Evolutionary conservation across 2,888 invertebrate species (phyloP).

Genomic region (Machimus rusticus): DNA sequence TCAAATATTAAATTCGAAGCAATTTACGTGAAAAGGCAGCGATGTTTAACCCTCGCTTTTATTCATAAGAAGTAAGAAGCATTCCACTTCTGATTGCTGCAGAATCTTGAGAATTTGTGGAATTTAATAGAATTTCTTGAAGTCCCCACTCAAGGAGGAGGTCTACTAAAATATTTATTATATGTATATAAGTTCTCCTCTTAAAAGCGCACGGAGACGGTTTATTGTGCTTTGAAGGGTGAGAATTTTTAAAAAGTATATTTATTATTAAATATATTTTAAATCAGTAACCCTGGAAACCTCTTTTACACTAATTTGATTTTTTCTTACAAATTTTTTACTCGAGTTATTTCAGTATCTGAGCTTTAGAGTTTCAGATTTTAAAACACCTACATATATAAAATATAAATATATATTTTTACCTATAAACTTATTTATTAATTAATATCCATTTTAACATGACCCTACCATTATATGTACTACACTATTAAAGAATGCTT

Average conservation of each 20-base stretch:
- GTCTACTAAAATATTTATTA: not conserved
- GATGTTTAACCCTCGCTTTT: not conserved
- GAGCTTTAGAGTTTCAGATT: no score
- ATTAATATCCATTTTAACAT: no score
- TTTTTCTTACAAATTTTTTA: no score
- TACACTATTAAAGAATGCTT: no score
- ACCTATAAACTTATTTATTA: no score
- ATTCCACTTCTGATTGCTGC: not conserved
- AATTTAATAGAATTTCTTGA: not conserved
- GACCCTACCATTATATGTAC: no score
- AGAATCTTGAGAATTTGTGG: not conserved
- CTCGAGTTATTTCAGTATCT: no score
- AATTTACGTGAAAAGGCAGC: not conserved
- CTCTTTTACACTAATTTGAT: no score
- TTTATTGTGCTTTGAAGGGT: not conserved
- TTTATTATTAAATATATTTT: not conserved
- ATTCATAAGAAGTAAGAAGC: not conserved
- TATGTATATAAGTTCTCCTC: not conserved
- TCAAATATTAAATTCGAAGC: not conserved
- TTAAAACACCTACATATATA: no score
- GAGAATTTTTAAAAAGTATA: no score
- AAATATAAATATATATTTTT: no score
- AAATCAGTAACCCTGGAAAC: not conserved
- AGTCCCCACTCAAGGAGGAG: not conserved
- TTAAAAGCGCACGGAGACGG: not conserved